Evolutionary conservation across 1,140 invertebrate genomes (phyloP), one percentile per base, ranked within the genome.

Genomic region (Probaryconus sp.): DNA sequence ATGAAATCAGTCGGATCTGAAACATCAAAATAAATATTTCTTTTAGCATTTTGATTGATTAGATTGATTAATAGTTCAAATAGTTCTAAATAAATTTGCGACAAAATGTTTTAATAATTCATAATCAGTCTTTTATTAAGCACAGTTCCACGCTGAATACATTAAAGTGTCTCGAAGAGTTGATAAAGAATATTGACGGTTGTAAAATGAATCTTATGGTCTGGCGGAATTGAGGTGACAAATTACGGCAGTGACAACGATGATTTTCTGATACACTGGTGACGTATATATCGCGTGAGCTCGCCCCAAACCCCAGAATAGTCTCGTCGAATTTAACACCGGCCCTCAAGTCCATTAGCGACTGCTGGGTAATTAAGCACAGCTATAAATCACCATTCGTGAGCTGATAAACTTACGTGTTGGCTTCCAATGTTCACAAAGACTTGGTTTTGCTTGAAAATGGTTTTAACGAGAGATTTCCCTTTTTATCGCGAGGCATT

Each of bases 301-400:
- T 17, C 37, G 10, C 11, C 43, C 24, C 37, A n/a, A 50, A 42
- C 60, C 42, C 42, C 40, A 24, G 45, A 71, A 63, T 72, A 35
- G 51, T 37, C 61, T 56, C 50, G 50, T 71, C 69, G 72, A 76
- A 79, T 79, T 79, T 77, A 78, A 77, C 71, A 64, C 63, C 70
- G 51, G 53, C 68, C 56, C 77, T 55, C 42, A 37, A 40, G 70
- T 77, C 75, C 79, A 81, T 81, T 81, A 81, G 75, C 73, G 71
- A 75, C 63, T 70, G 35, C 56, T 55, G 72, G 55, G 76, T 81
- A 81, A 80, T 81, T 81, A 80, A 81, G 51, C 72, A 47, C 48
- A 11, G 45, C 67, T 61, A 72, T 80, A 75, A 81, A 81, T 81
- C 73, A 70, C 72, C 53, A 71, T 67, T 76, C 78, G 78, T 68